phyloP scores from a whole-genome alignment of 2,888 invertebrate species.

The Trissoscelio sp. region DNA sequence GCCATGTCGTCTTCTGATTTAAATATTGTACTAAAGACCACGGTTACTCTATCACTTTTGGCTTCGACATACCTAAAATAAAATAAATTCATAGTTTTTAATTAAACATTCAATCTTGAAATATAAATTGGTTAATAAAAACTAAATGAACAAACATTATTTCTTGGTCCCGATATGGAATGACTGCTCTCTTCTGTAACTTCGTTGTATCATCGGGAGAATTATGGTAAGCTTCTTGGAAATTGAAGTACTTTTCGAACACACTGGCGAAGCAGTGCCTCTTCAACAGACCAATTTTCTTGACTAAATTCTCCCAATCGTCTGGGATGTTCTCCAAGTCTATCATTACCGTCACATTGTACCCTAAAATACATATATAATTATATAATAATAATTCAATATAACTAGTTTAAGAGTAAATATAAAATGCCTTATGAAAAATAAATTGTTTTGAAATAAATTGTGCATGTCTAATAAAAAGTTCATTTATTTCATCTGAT shows the following conservation, averaged over 20 bases:
- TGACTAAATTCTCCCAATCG: constrained; percentile 94
- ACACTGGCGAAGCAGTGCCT: constrained; percentile 99
- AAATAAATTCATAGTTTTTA: no score
- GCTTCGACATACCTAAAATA: constrained; percentile 96
- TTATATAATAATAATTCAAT: not conserved
- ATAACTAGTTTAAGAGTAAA: no score
- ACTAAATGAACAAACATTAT: constrained; percentile 91
- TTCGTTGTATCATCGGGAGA: constrained; percentile 95
- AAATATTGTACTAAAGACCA: constrained; percentile 99
- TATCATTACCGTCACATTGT: constrained; percentile 96
- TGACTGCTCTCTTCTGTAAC: constrained; percentile 96
- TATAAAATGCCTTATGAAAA: no score
- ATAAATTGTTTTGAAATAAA: no score
- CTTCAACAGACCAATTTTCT: constrained; percentile 96
- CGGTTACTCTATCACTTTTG: constrained; percentile 98
- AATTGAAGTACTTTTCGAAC: constrained; percentile 99
- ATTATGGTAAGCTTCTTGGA: constrained; percentile 98
- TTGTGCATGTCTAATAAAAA: no score
- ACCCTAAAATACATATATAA: constrained; percentile 86
- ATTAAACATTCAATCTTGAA: no score
- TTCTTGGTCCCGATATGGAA: constrained; percentile 99
- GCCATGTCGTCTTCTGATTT: constrained; percentile 99
- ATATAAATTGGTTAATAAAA: constrained; percentile 27
- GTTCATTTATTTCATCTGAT: no score
- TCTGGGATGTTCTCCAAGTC: constrained; percentile 96